Evolutionary conservation across 2,113 vertebrate species (phyloP).

Genomic region (Eonycteris spelaea): DNA sequence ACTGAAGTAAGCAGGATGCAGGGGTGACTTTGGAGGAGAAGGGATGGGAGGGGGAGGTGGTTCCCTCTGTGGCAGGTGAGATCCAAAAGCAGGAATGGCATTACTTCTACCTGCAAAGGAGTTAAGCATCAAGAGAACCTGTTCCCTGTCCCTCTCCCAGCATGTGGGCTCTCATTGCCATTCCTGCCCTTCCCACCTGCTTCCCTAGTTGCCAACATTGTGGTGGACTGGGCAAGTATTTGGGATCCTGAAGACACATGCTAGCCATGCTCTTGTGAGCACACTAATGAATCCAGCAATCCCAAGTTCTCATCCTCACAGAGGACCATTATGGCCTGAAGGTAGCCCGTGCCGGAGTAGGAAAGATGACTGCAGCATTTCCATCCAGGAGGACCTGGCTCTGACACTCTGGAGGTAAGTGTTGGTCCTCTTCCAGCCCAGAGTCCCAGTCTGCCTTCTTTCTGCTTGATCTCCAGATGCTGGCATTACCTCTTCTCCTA

Average conservation of each 20-base stretch:
- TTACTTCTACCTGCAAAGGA: no score
- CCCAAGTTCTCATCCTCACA: background rate
- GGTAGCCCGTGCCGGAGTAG: background rate
- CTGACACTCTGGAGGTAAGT: background rate
- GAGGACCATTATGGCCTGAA: background rate
- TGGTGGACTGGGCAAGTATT: background rate
- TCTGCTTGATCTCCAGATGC: accelerated
- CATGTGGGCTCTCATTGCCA: background rate
- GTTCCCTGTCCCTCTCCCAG: background rate
- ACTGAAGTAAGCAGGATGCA: background rate
- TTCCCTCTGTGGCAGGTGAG: background rate
- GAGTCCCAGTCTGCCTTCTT: background rate
- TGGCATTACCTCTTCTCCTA: background rate
- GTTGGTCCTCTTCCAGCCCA: background rate
- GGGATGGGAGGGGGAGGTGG: background rate
- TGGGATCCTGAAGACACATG: background rate
- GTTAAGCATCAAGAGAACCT: background rate
- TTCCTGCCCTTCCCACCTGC: no score
- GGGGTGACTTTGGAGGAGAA: background rate
- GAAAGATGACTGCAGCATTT: background rate
- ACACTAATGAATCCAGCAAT: background rate
- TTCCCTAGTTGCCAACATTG: background rate
- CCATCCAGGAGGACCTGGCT: no score
- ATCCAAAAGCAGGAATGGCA: background rate
- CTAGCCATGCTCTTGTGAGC: accelerated